Evolutionary conservation across 1,140 invertebrate genomes (phyloP), one percentile per base, ranked within the genome.

Genomic region (Apis florea): DNA sequence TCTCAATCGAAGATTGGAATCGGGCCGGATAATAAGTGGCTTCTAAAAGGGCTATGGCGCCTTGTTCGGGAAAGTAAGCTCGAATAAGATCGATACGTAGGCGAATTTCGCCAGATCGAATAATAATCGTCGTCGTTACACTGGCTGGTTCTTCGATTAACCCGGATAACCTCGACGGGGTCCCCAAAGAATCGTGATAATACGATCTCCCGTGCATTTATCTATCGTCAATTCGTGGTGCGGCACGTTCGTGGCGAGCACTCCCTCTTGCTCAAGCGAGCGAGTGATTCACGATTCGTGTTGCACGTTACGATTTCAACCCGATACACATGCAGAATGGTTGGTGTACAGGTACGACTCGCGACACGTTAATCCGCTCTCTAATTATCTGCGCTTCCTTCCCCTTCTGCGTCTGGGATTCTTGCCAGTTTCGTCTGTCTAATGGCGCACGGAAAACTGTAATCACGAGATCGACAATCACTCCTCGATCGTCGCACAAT

Each of bases 201-300:
- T 89, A 69, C 83, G 85, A 86, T 85, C 84, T 84, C 73, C 81
- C 83, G 81, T 69, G 86, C 68, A 53, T 70, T 84, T 87, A 88
- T 83, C 84, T 88, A 85, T 89, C 83, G 83, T 88, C 71, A 71
- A 85, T 85, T 85, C 79, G 73, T 85, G 79, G 69, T 64, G 53
- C 19, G 71, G 72, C 58, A n/a, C n/a, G 31, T 85, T 85, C 70
- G 66, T 69, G 82, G 75, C 83, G 61, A 81, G 68, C 80, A 71
- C 83, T 85, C 69, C 71, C 66, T 85, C 64, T 86, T 86, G 53
- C 83, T 75, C 84, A 85, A 86, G 31, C 79, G 49, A 68, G 53
- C 54, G 47, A 26, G 89, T 90, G 89, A 90, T 89, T 90, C 89
- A 90, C 84, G 85, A 89, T 84, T 89, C 83, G 81, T 84, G 85